Evolutionary conservation across 1,140 invertebrate genomes (phyloP), one percentile per base, ranked within the genome.

Genomic region (Drosophila ambigua): DNA sequence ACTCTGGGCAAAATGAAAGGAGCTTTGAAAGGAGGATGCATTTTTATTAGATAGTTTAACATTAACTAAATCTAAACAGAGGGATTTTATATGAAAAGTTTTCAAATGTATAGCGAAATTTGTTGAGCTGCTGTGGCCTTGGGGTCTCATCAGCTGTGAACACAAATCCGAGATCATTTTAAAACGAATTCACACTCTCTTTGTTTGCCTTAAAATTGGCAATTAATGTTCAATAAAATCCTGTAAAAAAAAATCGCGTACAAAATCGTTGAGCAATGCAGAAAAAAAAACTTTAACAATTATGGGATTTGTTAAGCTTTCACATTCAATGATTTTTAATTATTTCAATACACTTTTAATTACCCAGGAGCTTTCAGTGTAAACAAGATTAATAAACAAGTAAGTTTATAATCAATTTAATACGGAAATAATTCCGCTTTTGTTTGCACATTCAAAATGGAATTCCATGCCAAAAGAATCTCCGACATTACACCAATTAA

Each of bases 331-430:
- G 35, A 5, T 28, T 39, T 48, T 48, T 8, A 46, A 39, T 65
- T 49, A 45, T 23, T 20, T 28, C 13, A 6, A 60, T 45, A 63
- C 28, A n/a, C 26, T 26, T 9, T 64, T 48, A 49, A 65, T 65
- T 24, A 55, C 43, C 20, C 15, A 7, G 11, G 8, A 13, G 11
- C 31, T 39, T 28, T 2, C 35, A 16, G 0, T 8, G 41, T 31
- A 45, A 68, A 54, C 24, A 41, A 16, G 50, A 49, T 69, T 45
- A 71, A 59, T 28, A 28, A 35, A 26, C 46, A 59, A 71, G 58
- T 59, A 28, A 71, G 48, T 71, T 71, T 59, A 66, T 71, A 59
- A 51, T 60, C 26, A 35, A 59, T 50, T 68, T 26, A 15, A 23
- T 31, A 5, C 45, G 20, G 16, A 48, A 45, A 45, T 45, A 67